Evolutionary conservation across 1,140 invertebrate genomes (phyloP).

Genomic region (Neodiprion fabricii): DNA sequence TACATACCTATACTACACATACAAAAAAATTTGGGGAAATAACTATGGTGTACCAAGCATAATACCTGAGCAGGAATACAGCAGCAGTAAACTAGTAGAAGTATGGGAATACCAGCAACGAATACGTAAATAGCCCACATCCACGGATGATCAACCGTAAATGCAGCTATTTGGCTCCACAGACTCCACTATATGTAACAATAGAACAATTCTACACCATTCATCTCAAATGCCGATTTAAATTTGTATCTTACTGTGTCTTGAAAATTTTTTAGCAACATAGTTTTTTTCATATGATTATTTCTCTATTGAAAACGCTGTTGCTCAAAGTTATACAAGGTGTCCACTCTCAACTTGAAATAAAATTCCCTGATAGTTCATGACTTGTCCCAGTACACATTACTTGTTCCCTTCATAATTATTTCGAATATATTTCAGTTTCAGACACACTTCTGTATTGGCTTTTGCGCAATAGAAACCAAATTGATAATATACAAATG

Average conservation of each 20-base stretch:
- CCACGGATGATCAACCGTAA: slow-evolving; percentile 89
- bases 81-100: slow-evolving; percentile 86
- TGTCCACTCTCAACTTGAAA: too few relatives aligned
- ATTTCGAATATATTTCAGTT: too few relatives aligned
- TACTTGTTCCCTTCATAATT: too few relatives aligned
- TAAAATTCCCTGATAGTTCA: too few relatives aligned
- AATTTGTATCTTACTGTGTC: not conserved
- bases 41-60: slow-evolving; percentile 33
- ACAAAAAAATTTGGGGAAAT: too few relatives aligned
- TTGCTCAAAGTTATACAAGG: too few relatives aligned
- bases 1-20: too few relatives aligned
- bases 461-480: too few relatives aligned
- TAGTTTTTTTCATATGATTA: not conserved
- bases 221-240: slow-evolving; percentile 6
- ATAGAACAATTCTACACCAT: not conserved
- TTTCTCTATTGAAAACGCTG: too few relatives aligned
- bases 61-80: slow-evolving; percentile 66
- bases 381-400: too few relatives aligned
- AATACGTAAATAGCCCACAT: slow-evolving; percentile 88
- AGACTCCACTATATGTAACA: slow-evolving; percentile 76
- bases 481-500: too few relatives aligned
- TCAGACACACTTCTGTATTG: too few relatives aligned
- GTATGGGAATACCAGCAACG: slow-evolving; percentile 77
- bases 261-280: slow-evolving; percentile 37
- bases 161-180: slow-evolving; percentile 79